Evolutionary conservation across 2,888 invertebrate genomes (phyloP), one percentile per base, ranked within the genome.

Genomic region (Dioctria rufipes): DNA sequence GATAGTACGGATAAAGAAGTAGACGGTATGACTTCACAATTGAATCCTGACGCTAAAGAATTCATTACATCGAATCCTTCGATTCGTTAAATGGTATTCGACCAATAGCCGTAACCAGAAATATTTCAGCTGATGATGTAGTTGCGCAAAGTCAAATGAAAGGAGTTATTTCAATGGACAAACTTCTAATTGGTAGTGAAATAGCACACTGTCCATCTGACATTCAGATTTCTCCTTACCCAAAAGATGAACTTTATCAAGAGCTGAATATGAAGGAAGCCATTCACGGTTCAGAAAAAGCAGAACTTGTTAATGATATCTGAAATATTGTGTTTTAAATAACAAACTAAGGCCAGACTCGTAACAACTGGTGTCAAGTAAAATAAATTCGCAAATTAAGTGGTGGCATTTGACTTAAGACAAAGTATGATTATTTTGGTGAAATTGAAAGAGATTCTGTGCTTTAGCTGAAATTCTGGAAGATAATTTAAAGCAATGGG

Each of bases 11-110:
- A 63, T 3, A 42, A 61, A 37, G 69, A 81, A 80, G 87, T 88
- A 67, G 87, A 91, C 85, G 92, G 92, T 86, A 92, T 94, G 90
- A 93, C 93, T 90, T 95, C 94, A 65, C 94, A 94, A 81, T 88
- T 96, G 84, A 96, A 96, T 90, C 96, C 96, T 0, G 93, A 96
- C 85, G 96, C 96, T 25, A 94, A 94, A n/a, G 95, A 95, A 89
- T 96, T 96, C 88, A 91, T 96, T 81, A 95, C 95, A 5, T 89
- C 91, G 4, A 92, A 93, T 5, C 92, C 93, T 0, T 92, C 92
- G 61, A 77, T 42, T 25, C 13, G 39, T 61, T 61, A 39, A 77
- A 61, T 60, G 77, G 61, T 5, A 61, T 37, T 9, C 54, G 61
- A 25, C 69, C 78, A 37, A 60, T 69, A 25, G 40, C 61, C n/a